Base-by-base conservation (phyloP, 2,797 vertebrate genomes). In the Pipistrellus nathusii region DNA sequence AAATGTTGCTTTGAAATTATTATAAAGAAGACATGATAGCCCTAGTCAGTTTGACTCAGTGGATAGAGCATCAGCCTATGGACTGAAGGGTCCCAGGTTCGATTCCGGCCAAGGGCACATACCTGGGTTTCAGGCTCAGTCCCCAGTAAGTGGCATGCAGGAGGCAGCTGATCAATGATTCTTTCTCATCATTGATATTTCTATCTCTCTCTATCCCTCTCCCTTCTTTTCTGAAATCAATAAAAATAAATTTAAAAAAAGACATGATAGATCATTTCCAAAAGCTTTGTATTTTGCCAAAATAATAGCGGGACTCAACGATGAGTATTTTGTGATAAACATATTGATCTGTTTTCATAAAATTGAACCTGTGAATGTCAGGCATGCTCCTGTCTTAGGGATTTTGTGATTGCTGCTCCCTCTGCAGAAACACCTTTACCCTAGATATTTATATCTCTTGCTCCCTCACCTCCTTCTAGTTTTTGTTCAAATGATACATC, bases 1-100 rank as follows among this genome's bases (percentile, higher is more conserved):
- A 95, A 94, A 71, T 32, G 7, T 5, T 72, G 20, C 17, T 35
- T 87, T 89, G 44, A 78, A 82, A 88, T 87, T 53, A 89, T 69
- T 89, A 73, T 55, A 69, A 81, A 85, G 20, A 10, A 83, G 25
- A 21, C 9, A 71, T 55, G 20, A 8, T 18, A 62, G 55, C 21
- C 53, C 21, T 55, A 23, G 21, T 21, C 53, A 23, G 53, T 55
- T 21, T 55, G 53, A 21, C 53, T 55, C 53, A 55, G 21, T 55
- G 53, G 53, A 55, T 55, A 55, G 20, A 55, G 20, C 20, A 9
- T 55, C 8, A 21, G 20, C 15, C 53, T 55, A 8, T 55, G 53
- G 53, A 55, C 53, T 55, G 8, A 55, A 55, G 53, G 53, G 53
- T 55, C 53, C 8, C 20, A 55, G 21, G 21, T 55, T 55, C 21